phyloP scores from a whole-genome alignment of 2,888 invertebrate genomes.

The Diadegma fenestrale region DNA sequence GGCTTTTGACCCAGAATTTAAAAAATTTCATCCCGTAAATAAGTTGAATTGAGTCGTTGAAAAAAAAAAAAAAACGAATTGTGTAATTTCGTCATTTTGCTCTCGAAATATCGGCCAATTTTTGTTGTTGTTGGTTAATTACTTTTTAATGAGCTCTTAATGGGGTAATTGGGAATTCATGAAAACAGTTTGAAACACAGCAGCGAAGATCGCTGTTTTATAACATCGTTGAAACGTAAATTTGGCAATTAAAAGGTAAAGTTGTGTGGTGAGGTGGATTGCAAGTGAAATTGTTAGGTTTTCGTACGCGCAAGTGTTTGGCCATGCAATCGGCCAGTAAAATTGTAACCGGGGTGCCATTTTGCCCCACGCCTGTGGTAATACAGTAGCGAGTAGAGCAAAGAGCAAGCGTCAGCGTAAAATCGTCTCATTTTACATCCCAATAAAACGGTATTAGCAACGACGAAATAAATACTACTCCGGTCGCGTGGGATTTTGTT shows the following conservation, averaged over 20 bases:
- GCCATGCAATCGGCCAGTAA: conserved; percentile 12
- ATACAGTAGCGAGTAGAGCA: conserved; percentile 68
- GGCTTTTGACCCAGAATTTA: too few species aligned
- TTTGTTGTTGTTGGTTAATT: not conserved
- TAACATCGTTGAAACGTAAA: conserved; percentile 9
- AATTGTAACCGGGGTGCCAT: conserved; percentile 25
- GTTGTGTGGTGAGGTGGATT: not conserved
- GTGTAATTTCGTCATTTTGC: not conserved
- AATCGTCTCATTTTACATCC: conserved; percentile 80
- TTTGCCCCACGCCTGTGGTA: conserved; percentile 10
- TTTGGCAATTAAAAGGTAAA: not conserved
- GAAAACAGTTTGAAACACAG: not conserved
- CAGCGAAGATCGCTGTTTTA: not conserved
- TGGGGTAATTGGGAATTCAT: not conserved
- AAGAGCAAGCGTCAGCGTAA: conserved; percentile 77
- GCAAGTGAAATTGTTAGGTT: conserved; percentile 37
- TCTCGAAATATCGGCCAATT: not conserved
- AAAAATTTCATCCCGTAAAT: not conserved
- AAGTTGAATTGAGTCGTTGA: not conserved
- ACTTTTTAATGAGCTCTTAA: not conserved
- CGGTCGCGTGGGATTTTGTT: conserved; percentile 72
- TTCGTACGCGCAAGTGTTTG: conserved; percentile 1
- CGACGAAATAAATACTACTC: conserved; percentile 78
- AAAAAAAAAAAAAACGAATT: not conserved
- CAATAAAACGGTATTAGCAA: conserved; percentile 80